These are phyloP conservation scores for Ceyx margarethae DNA, from an alignment of 2,113 vertebrate species.

Conservation along the genomic window DNA sequence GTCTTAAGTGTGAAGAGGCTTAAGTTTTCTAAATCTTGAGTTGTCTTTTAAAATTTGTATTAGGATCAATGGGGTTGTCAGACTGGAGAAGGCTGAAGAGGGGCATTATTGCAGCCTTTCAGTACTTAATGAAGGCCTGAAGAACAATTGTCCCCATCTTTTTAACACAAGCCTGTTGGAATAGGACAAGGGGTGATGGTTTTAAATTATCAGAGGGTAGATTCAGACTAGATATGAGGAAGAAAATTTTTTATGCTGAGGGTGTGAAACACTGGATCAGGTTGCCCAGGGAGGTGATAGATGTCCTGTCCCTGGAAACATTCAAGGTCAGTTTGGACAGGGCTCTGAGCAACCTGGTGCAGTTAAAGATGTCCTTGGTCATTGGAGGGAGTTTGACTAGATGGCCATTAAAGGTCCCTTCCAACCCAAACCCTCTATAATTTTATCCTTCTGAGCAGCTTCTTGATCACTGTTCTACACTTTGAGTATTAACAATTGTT, in stretches of 20 bases:
- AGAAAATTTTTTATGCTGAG: neutral
- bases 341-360: neutral
- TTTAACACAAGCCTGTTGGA: neutral
- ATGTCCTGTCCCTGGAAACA: neutral
- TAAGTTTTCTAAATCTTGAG: neutral
- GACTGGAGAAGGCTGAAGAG: neutral
- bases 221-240: neutral
- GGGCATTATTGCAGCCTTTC: neutral
- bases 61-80: neutral
- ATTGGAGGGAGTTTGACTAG: neutral
- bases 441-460: neutral
- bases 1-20: neutral
- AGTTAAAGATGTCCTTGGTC: neutral
- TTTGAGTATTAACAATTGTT: neutral
- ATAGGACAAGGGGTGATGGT: neutral
- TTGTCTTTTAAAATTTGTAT: neutral
- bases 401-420: neutral
- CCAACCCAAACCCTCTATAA: neutral
- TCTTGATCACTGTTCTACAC: neutral
- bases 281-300: too few species aligned
- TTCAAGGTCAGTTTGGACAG: neutral
- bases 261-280: neutral
- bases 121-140: neutral
- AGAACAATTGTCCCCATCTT: neutral
- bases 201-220: neutral